Base-by-base conservation (phyloP, 2,888 invertebrate species). In the Nezara viridula region DNA sequence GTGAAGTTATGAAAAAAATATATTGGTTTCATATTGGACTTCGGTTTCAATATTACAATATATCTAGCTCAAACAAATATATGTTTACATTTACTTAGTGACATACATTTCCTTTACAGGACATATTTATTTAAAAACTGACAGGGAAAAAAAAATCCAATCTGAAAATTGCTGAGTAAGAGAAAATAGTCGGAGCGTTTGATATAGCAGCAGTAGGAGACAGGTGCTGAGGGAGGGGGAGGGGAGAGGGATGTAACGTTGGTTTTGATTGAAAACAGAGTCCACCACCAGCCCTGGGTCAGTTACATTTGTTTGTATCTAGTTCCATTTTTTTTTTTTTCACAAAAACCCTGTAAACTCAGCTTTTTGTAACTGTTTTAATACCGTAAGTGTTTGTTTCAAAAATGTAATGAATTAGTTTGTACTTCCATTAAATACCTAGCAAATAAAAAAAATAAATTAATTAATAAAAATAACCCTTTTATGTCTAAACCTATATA, bases 191-290 rank as follows among this genome's bases (percentile, higher is more conserved):
- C 27, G 14, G 66, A 27, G 60, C 37, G 66, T 73, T 73, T 73
- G 66, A 73, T 73, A 37, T 73, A 73, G 32, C 66, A 73, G 37
- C 0, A 19, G 66, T 1, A 37, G 19, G 37, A 37, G 66, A 73
- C 66, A 73, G 66, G 66, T 73, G 66, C 10, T 5, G 32, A 37
- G 66, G 27, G 32, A 6, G 19, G 66, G 60, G 14, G 24, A 14
- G 52, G 6, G 27, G 9, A 7, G n/a, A 12, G 55, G 60, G 4
- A 12, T n/a, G 60, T 3, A 14, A 12, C 14, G 27, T 27, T 73
- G 32, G 66, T 73, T 73, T 73, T 73, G 66, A 73, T 73, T 73
- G 66, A 73, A 73, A 73, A 66, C 66, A 73, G 66, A 21, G 66
- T 73, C 66, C 37, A 73, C 66, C 32, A 21, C 16, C 66, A 73